Evolutionary conservation across 2,113 vertebrate species (phyloP).

Genomic region (Symphodus melops): DNA sequence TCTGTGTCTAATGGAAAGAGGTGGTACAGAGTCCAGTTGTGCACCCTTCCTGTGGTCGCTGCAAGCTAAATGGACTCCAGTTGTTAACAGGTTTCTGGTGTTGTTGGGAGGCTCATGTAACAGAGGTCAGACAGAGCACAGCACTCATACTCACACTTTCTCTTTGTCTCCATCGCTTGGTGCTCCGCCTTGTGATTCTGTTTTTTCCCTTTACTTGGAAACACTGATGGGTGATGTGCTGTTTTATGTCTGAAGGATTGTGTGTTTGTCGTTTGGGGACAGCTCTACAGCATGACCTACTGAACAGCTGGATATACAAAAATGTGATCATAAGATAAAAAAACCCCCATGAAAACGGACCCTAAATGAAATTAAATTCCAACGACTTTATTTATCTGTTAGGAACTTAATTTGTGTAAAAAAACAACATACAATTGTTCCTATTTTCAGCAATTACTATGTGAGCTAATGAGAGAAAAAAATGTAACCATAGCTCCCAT

Average conservation of each 20-base stretch:
- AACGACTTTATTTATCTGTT: too few relatives aligned
- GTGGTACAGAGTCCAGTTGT: constrained; percentile 21
- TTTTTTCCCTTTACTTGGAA: background rate
- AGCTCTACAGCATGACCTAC: constrained; percentile 69
- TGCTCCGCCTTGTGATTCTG: background rate
- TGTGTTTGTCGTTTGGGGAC: constrained; percentile 18
- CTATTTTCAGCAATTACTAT: too few relatives aligned
- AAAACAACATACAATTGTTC: too few relatives aligned
- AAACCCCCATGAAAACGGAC: too few relatives aligned
- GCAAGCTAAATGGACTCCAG: constrained; percentile 67
- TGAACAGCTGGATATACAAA: constrained; percentile 67
- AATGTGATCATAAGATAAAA: too few relatives aligned
- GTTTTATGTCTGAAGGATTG: constrained; percentile 1
- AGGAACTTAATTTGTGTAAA: too few relatives aligned
- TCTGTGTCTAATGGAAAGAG: constrained; percentile 50
- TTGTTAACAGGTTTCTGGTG: constrained; percentile 68
- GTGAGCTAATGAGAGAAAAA: background rate
- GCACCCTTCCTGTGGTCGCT: constrained; percentile 37
- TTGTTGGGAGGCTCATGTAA: constrained; percentile 44
- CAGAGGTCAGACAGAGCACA: constrained; percentile 67
- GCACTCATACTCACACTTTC: constrained; percentile 30
- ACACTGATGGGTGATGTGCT: background rate
- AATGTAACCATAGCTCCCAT: background rate
- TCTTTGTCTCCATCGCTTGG: constrained; percentile 1
- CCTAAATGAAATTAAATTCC: too few relatives aligned